These are phyloP conservation scores for Plebejus anna DNA, from an alignment of 2,888 invertebrate genomes.

Conservation along the genomic window DNA sequence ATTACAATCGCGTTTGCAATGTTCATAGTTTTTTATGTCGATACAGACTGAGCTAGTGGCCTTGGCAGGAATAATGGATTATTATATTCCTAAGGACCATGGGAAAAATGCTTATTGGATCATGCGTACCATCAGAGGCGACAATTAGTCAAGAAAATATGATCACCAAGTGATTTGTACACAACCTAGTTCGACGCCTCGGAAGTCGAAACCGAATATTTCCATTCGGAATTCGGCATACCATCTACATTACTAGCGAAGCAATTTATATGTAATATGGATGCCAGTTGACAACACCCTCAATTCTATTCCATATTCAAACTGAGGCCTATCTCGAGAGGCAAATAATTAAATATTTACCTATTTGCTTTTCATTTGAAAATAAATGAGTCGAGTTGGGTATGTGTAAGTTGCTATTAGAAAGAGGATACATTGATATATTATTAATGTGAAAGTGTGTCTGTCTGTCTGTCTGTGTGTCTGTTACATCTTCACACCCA, in stretches of 20 bases:
- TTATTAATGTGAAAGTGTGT: too few relatives aligned
- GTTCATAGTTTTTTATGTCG: too few relatives aligned
- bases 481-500: too few relatives aligned
- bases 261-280: conserved; percentile 54
- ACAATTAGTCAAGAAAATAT: too few relatives aligned
- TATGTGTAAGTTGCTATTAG: background rate
- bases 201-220: background rate
- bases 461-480: too few relatives aligned
- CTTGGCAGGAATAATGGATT: too few relatives aligned
- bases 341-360: background rate
- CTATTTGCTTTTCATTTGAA: background rate
- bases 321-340: conserved; percentile 26
- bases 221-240: background rate
- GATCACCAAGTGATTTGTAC: background rate
- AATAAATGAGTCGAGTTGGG: background rate
- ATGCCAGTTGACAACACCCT: conserved; percentile 50
- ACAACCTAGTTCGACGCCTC: background rate
- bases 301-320: conserved; percentile 51
- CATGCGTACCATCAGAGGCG: too few relatives aligned
- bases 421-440: too few relatives aligned
- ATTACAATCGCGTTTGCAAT: too few relatives aligned
- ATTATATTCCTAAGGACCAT: too few relatives aligned
- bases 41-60: too few relatives aligned
- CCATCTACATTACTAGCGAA: conserved; percentile 42
- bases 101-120: too few relatives aligned